phyloP scores from a whole-genome alignment of 2,113 vertebrate species.

The Ginglymostoma cirratum region DNA sequence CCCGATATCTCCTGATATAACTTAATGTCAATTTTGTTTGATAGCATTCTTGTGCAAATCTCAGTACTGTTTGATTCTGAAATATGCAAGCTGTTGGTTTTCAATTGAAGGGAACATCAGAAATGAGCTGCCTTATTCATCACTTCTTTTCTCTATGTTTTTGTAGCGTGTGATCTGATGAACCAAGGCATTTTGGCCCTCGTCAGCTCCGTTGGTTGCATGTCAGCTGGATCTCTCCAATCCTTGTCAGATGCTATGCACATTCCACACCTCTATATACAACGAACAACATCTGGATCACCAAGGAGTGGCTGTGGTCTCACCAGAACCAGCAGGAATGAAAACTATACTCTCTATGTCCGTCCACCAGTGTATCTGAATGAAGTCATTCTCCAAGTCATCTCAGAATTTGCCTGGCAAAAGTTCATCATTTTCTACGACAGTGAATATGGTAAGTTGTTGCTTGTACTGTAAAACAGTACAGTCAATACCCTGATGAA shows the following conservation, averaged over 20 bases:
- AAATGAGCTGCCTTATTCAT: background rate
- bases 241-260: constrained; percentile 94
- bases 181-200: constrained; percentile 95
- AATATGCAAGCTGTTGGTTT: background rate
- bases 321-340: constrained; percentile 69
- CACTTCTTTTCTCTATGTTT: constrained; percentile 14
- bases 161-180: constrained; percentile 94
- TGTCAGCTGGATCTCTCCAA: constrained; percentile 86
- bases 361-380: constrained; percentile 90
- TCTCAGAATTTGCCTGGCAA: constrained; percentile 95
- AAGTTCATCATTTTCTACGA: constrained; percentile 98
- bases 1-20: background rate
- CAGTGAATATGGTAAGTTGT: constrained; percentile 77
- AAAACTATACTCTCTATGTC: constrained; percentile 94
- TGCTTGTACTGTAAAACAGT: constrained; percentile 10
- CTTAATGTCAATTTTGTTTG: background rate
- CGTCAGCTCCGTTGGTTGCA: constrained; percentile 95
- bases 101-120: background rate
- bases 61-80: background rate
- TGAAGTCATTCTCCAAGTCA: constrained; percentile 88
- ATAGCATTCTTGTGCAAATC: background rate
- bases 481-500: no score
- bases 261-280: constrained; percentile 95
- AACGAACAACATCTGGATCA: constrained; percentile 75
- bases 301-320: constrained; percentile 79